These are phyloP conservation scores for Melieria omissa DNA, from an alignment of 2,888 invertebrate species.

Conservation along the genomic window DNA sequence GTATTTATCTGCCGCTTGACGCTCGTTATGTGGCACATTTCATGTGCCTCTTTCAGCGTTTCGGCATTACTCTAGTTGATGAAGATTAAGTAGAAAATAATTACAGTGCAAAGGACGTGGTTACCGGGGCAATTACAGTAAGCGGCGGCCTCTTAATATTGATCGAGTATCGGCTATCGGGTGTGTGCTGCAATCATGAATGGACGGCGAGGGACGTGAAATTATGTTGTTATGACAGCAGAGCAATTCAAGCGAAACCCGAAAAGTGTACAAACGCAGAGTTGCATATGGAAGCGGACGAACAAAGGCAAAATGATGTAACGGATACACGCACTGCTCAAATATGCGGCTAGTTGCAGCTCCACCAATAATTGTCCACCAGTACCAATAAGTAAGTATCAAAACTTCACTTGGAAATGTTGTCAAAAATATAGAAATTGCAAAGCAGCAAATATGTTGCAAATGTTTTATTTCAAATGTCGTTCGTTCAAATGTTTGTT, in stretches of 20 bases:
- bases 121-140: constrained; percentile 34
- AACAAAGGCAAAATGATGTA: too few relatives aligned
- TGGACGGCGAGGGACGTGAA: background rate
- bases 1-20: too few relatives aligned
- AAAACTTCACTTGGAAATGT: too few relatives aligned
- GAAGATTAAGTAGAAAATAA: constrained; percentile 62
- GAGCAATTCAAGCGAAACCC: too few relatives aligned
- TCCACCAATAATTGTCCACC: background rate
- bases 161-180: constrained; percentile 15
- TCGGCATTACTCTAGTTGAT: constrained; percentile 59
- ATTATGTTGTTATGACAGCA: constrained; percentile 29
- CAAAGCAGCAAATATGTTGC: too few relatives aligned
- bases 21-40: constrained; percentile 8
- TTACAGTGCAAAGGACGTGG: constrained; percentile 46
- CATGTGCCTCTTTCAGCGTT: constrained; percentile 48
- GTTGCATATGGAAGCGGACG: too few relatives aligned
- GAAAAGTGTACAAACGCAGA: too few relatives aligned
- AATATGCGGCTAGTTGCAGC: background rate
- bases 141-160: constrained; percentile 30
- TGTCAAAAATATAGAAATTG: too few relatives aligned
- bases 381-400: too few relatives aligned
- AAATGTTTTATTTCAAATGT: too few relatives aligned
- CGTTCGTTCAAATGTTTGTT: too few relatives aligned
- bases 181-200: background rate
- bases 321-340: background rate